These are phyloP conservation scores for Oxygymnocypris stewartii DNA, from an alignment of 2,113 vertebrate genomes.

Conservation along the genomic window DNA sequence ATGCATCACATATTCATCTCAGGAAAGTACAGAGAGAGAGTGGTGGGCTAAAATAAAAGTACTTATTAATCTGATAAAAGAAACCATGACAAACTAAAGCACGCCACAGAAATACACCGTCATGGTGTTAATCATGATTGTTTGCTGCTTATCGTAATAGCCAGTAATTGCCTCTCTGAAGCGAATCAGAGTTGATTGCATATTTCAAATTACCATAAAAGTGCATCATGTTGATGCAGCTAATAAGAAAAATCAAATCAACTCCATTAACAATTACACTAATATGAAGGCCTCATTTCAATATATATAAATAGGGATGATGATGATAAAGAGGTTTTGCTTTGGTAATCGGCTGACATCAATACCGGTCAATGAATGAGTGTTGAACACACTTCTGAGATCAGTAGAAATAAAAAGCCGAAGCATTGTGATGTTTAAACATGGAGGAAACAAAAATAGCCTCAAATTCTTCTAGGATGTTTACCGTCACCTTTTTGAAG, in stretches of 20 bases:
- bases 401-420: slow-evolving; percentile 39
- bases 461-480: slow-evolving; percentile 45
- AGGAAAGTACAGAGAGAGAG: not conserved
- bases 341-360: not conserved
- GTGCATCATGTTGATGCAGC: slow-evolving; percentile 29
- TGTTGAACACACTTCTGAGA: slow-evolving; percentile 44
- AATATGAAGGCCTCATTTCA: not conserved
- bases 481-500: slow-evolving; percentile 58
- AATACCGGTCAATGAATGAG: slow-evolving; percentile 1
- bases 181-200: slow-evolving; percentile 26
- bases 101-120: not conserved
- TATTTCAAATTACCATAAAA: slow-evolving; percentile 36
- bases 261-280: not conserved
- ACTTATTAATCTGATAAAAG: not conserved
- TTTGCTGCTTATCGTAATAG: slow-evolving; percentile 9
- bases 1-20: slow-evolving; percentile 16
- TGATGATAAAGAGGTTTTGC: not conserved
- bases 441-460: slow-evolving; percentile 24
- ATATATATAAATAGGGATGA: not conserved
- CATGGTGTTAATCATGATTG: not conserved
- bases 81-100: not conserved
- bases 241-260: not conserved
- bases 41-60: not conserved
- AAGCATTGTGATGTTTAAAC: slow-evolving; percentile 39
- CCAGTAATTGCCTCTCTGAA: slow-evolving; percentile 9